These are phyloP conservation scores for Bradypodion ventrale DNA, from an alignment of 2,797 vertebrate genomes.

Conservation along the genomic window DNA sequence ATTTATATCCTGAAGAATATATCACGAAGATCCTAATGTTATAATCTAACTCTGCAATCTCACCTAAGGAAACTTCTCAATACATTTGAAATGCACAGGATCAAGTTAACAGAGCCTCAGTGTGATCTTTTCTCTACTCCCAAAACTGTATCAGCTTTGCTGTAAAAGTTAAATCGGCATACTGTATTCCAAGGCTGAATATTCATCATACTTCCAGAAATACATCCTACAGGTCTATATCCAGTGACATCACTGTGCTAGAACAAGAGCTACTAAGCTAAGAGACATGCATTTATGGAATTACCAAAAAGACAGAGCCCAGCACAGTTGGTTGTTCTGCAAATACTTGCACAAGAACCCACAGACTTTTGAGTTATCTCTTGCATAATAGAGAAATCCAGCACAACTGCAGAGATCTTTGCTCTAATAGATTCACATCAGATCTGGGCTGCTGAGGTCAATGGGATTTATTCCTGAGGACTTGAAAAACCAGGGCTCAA, in stretches of 20 bases:
- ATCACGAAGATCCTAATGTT: background rate
- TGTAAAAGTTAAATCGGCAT: slow-evolving; percentile 9
- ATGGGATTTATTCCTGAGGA: background rate
- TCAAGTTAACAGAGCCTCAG: background rate
- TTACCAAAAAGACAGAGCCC: background rate
- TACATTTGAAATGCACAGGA: background rate
- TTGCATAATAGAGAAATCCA: background rate
- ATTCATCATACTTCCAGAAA: background rate
- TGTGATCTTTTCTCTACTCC: background rate
- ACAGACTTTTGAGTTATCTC: background rate
- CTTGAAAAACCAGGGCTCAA: no score
- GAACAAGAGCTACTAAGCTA: background rate
- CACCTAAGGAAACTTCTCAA: background rate
- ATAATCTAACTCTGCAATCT: background rate
- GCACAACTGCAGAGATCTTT: background rate
- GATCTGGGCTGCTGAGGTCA: background rate
- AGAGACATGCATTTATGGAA: background rate
- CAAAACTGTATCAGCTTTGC: slow-evolving; percentile 4
- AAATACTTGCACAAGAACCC: background rate
- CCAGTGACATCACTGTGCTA: background rate
- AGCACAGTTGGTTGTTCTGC: background rate
- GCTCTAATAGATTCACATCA: background rate
- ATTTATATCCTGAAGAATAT: slow-evolving; percentile 20
- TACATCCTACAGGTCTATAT: background rate
- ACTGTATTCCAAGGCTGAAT: background rate